Percentiles rank a stretch among this genome's conserved stretches.
Evolutionary conservation across 2,888 invertebrate genomes (phyloP).

Genomic region (Pardosa pseudoannulata): DNA sequence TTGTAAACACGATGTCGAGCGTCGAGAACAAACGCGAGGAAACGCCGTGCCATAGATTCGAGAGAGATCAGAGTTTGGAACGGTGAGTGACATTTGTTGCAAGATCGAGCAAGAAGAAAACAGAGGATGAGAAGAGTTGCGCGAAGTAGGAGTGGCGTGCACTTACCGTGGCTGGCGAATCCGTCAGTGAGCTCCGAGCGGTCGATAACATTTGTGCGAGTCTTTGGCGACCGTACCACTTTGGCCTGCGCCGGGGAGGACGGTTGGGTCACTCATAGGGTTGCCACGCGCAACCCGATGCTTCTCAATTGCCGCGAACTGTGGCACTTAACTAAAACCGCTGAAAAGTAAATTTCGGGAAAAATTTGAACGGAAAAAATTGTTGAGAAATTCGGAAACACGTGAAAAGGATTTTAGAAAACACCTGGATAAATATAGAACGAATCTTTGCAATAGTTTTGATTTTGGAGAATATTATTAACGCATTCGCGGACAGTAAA

Average conservation of each 20-base stretch:
- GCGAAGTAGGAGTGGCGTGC: background rate
- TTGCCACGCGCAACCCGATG: slow-evolving; percentile 3
- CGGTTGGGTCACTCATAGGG: slow-evolving; percentile 50
- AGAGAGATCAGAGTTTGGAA: background rate
- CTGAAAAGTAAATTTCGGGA: too few relatives aligned
- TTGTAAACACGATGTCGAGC: background rate
- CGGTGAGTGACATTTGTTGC: background rate
- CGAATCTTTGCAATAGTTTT: too few relatives aligned
- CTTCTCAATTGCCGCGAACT: background rate
- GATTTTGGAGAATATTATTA: too few relatives aligned
- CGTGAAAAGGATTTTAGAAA: too few relatives aligned
- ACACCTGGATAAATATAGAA: too few relatives aligned
- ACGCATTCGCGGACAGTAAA: too few relatives aligned
- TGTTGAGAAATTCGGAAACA: too few relatives aligned
- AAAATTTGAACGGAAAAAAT: too few relatives aligned
- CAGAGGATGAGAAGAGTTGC: background rate
- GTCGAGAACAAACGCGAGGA: background rate
- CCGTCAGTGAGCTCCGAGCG: slow-evolving; percentile 39
- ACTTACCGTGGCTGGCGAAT: slow-evolving; percentile 44
- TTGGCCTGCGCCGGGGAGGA: slow-evolving; percentile 36
- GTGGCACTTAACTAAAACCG: too few relatives aligned
- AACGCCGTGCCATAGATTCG: background rate
- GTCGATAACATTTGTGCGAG: slow-evolving; percentile 40
- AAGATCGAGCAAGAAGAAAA: background rate
- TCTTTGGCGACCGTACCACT: slow-evolving; percentile 50